Evolutionary conservation across 2,888 invertebrate species (phyloP), one percentile per base, ranked within the genome.

Genomic region (Cylloceria caligata): DNA sequence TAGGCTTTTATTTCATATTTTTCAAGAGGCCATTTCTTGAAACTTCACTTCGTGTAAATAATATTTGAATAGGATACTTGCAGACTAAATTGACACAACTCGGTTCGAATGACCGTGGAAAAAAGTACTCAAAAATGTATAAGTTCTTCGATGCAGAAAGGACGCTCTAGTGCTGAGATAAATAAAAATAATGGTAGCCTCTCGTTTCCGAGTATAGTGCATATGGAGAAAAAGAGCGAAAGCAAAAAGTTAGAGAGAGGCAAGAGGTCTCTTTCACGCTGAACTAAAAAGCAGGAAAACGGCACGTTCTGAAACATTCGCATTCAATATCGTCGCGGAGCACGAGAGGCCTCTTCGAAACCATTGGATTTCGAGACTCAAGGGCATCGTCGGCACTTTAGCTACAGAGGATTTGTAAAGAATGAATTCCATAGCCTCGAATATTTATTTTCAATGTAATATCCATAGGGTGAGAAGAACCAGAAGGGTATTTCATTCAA

Each of bases 221-320:
- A 6, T 21, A 49, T 19, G 24, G 49, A 9, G 49, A 57, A 62
- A 42, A 62, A 45, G 11, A 19, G 47, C 11, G 21, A 27, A 47
- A 34, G 69, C 9, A 71, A 74, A 57, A 30, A 52, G 21, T 68
- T 52, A 27, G 16, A 42, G 42, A 42, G 55, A 62, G 47, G 21
- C 62, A 57, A 0, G 42, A 49, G 57, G n/a, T 45, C 36, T 30
- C 65, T 27, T 68, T n/a, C 47, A 39, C 24, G 74, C 30, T 45
- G 73, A 77, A 42, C 75, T 52, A 68, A 81, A 78, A 68, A 52
- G 49, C 21, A 45, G 47, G 16, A 69, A 79, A 84, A 76, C 52
- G 80, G 80, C 84, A 84, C 82, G 82, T 81, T 67, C 60, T 49
- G 76, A 72, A 77, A 74, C 77, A 80, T 71, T 64, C 67, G 76